Base-by-base conservation (phyloP, 1,140 invertebrate species). In the Lineus longissimus region DNA sequence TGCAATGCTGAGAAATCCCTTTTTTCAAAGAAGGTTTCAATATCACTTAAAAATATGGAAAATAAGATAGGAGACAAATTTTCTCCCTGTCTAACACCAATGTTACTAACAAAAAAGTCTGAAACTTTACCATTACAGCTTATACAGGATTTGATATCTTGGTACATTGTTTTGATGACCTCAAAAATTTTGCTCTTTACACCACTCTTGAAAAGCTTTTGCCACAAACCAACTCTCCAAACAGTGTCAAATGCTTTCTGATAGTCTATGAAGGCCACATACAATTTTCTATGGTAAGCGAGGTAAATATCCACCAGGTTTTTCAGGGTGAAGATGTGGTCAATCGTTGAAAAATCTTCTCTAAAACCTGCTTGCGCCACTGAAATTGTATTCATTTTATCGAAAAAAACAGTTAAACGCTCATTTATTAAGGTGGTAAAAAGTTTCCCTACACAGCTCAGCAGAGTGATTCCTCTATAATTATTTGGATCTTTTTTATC, bases 21-120 rank as follows among this genome's bases (percentile, higher is more conserved):
- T 4, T n/a, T 51, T 27, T 19, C n/a, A 19, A 19, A 51, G n/a
- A 51, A 23, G 6, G 6, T 33, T 63, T 56, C 25, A 11, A 64
- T 58, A 43, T 64, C 63, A 54, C 62, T 68, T 13, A 65, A 40
- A 54, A 62, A 65, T 22, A 68, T 27, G 17, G 60, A 60, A 61
- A 65, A 68, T 13, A 68, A 33, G 43, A 70, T 56, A 6, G 69
- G 69, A 22, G 64, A 68, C 29, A 66, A 45, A 13, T 54, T 41
- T 51, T 70, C 66, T 19, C 66, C 66, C 59, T 66, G 69, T 47
- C 55, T 66, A 0, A 69, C 23, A 15, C 64, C 64, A 36, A 62
- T 47, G 41, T 30, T 15, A 15, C 22, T 51, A 7, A 9, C n/a
- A 51, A 66, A 64, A 41, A 55, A 36, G 22, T 64, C 55, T 36